phyloP scores from a whole-genome alignment of 2,797 vertebrate genomes.

The Cheirogaleus major region DNA sequence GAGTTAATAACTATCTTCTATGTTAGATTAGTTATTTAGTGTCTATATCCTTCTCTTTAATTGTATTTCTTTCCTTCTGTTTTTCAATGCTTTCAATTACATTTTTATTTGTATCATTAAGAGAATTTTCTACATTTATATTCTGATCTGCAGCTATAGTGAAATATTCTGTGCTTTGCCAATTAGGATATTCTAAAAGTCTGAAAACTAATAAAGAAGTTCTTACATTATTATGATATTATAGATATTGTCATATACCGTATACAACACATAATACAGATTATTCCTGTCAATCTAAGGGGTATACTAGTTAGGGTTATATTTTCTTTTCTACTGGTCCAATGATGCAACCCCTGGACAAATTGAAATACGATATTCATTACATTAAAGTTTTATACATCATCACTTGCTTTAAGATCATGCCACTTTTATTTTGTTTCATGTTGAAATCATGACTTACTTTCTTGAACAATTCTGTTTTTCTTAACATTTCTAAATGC shows the following conservation, averaged over 20 bases:
- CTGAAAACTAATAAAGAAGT: neutral
- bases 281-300: neutral
- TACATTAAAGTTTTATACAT: neutral
- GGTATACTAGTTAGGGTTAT: neutral
- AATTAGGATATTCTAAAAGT: conserved; percentile 6
- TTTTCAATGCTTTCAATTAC: conserved; percentile 24
- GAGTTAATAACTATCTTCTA: neutral
- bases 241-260: neutral
- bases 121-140: neutral
- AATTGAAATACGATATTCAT: neutral
- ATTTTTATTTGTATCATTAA: neutral
- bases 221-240: neutral
- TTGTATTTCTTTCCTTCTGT: neutral
- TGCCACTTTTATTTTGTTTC: neutral
- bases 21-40: neutral
- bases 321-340: neutral
- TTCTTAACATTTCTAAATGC: neutral
- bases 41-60: neutral
- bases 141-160: neutral
- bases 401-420: neutral
- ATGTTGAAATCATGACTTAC: conserved; percentile 17
- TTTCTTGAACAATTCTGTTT: conserved; percentile 10
- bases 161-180: conserved; percentile 3
- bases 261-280: neutral
- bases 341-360: neutral